These are phyloP conservation scores for Tauraco hartlaubi DNA, from an alignment of 2,797 vertebrate genomes.

Conservation along the genomic window DNA sequence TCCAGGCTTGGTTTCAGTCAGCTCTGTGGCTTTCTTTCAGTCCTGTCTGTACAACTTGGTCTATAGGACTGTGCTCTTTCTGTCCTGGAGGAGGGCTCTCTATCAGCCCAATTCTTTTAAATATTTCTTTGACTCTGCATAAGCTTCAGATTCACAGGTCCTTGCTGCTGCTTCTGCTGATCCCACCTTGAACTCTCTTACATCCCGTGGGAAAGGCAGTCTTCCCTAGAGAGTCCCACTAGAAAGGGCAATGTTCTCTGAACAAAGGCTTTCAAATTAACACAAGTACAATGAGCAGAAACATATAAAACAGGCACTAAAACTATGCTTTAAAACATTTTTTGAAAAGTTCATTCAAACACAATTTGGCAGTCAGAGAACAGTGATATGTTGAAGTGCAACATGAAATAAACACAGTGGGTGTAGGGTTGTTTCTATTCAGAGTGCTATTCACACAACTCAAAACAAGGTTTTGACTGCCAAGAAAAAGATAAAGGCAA, in stretches of 20 bases:
- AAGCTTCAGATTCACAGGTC: background rate
- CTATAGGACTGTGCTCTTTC: background rate
- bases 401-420: background rate
- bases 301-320: background rate
- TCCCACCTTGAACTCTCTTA: background rate
- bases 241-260: background rate
- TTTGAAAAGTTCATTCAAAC: background rate
- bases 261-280: background rate
- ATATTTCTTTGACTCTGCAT: background rate
- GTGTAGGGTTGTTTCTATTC: background rate
- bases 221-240: background rate
- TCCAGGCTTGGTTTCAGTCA: background rate
- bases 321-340: background rate
- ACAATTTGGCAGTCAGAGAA: background rate
- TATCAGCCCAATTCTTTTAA: background rate
- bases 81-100: background rate
- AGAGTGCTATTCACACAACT: background rate
- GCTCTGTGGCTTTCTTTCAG: background rate
- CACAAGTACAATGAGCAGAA: background rate
- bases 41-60: background rate
- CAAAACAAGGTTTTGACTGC: background rate
- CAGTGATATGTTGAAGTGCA: background rate
- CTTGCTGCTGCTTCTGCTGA: background rate
- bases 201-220: background rate
- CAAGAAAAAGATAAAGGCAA: background rate